Base-by-base conservation (phyloP, 2,888 invertebrate species). In the Drosophila anceps region DNA sequence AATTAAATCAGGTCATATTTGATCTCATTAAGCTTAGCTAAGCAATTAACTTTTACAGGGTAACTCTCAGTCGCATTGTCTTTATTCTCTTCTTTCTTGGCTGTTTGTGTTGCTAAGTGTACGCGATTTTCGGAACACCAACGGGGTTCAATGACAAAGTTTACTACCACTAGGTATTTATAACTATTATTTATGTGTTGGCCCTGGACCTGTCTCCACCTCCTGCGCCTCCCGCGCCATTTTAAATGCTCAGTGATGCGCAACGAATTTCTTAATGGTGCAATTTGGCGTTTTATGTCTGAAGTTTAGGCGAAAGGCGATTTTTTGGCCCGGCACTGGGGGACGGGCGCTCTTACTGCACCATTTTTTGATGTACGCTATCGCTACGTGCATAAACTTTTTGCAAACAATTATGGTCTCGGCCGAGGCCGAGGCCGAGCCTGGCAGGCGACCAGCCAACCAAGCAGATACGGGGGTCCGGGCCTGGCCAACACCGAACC, bases 241-340 rank as follows among this genome's bases (percentile, higher is more conserved):
- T 90, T 90, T 84, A 79, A 91, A 90, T 92, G 91, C 83, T 87
- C 90, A 90, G 77, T 91, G 92, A 92, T 91, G 91, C 92, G 91
- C 86, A 91, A 85, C 91, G 90, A 91, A 91, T 92, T 91, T 91
- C 92, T 91, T 91, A 91, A 91, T 91, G 90, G 91, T 90, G 91
- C 90, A 91, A 84, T 91, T 88, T 85, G 88, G 86, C 89, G 90
- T 90, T 87, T 87, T 87, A 87, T 87, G 90, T 87, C 83, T 82
- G 88, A 87, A 87, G 90, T 90, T 87, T 90, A 79, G 82, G 82
- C 81, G 65, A 80, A 85, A 71, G 86, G 83, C 83, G 86, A 88
- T 83, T 81, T 82, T 82, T 37, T 69, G 51, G 24, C 39, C 24
- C 18, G 31, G 31, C 10, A 12, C 8, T 1, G 20, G 13, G 44